A percentile compares a stretch with the other conserved stretches of the same genome.
Evolutionary conservation across 2,113 vertebrate species (phyloP).

Genomic region (Seriola aureovittata): DNA sequence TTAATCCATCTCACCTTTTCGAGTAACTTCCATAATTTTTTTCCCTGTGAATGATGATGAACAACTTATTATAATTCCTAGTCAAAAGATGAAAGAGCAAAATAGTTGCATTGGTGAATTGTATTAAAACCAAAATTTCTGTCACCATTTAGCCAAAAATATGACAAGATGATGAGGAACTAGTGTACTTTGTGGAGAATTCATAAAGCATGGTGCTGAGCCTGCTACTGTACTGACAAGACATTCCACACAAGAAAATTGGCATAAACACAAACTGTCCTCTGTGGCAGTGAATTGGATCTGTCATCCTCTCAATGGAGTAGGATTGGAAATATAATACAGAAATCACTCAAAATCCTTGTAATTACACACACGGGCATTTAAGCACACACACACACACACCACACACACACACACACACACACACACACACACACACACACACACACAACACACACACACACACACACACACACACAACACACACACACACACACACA

Average conservation of each 20-base stretch:
- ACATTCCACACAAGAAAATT: slow-evolving; percentile 51
- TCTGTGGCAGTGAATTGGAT: slow-evolving; percentile 62
- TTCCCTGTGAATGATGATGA: neutral
- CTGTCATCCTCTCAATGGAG: slow-evolving; percentile 59
- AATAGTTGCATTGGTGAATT: neutral
- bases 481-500: neutral
- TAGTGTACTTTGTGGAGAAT: slow-evolving; percentile 26
- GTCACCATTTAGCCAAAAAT: slow-evolving; percentile 10
- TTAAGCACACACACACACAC: neutral
- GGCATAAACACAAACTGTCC: slow-evolving; percentile 64
- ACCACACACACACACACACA: neutral
- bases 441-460: neutral
- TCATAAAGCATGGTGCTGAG: slow-evolving; percentile 31
- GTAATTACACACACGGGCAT: slow-evolving; percentile 60
- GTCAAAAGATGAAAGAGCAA: slow-evolving; percentile 3
- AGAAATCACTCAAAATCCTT: slow-evolving; percentile 66
- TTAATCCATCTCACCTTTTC: slow-evolving; percentile 5
- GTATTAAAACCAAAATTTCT: slow-evolving; percentile 9
- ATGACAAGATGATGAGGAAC: slow-evolving; percentile 44
- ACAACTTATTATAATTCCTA: slow-evolving; percentile 4
- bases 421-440: neutral
- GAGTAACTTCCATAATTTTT: neutral
- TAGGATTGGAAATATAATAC: slow-evolving; percentile 53
- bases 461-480: too few relatives aligned
- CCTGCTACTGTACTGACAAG: slow-evolving; percentile 55